Conservation (phyloP, 2,797 vertebrate species). For the Lepilemur septentrionalis region DNA sequence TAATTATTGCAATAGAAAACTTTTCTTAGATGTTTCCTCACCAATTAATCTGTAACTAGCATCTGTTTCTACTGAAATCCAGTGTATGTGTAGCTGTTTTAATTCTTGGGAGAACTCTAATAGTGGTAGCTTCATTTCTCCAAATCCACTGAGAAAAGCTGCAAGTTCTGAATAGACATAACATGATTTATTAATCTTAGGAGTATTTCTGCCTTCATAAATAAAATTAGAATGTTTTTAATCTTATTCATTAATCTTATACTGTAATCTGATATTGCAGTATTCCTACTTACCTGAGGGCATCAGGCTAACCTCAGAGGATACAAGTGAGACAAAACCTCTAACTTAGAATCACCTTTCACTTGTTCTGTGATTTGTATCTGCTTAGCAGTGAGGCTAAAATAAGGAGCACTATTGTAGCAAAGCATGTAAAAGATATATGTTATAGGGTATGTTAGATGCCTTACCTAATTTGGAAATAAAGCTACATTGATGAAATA, state of each 20-base stretch:
- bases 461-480: slow-evolving; percentile 16
- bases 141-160: not conserved
- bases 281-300: not conserved
- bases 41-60: not conserved
- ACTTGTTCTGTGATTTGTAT: not conserved
- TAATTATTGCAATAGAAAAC: slow-evolving; percentile 58
- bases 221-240: not conserved
- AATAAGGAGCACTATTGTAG: not conserved
- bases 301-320: not conserved
- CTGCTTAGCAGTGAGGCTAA: not conserved
- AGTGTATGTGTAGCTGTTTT: not conserved
- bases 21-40: not conserved
- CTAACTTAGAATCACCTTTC: not conserved
- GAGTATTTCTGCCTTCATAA: not conserved
- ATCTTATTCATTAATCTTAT: not conserved
- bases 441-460: not conserved
- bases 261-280: not conserved
- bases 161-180: not conserved
- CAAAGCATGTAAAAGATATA: not conserved
- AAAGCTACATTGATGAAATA: not conserved
- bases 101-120: slow-evolving; percentile 17
- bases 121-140: not conserved
- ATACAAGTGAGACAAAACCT: not conserved
- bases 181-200: not conserved
- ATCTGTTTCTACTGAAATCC: slow-evolving; percentile 30